Base-by-base conservation (phyloP, 2,888 invertebrate genomes). In the Caenorhabditis sp. region DNA sequence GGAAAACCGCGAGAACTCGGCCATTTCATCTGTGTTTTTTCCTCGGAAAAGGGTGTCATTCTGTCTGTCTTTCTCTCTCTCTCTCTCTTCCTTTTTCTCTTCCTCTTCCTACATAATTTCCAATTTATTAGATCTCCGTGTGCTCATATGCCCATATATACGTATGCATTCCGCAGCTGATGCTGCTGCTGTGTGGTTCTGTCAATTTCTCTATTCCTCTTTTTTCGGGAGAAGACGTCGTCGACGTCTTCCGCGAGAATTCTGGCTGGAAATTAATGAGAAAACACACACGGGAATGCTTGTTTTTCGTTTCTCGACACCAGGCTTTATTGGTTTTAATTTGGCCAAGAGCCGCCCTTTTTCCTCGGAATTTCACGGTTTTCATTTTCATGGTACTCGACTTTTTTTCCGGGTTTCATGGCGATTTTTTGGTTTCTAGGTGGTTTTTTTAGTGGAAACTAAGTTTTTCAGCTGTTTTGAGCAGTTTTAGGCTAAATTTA, bases 1-100 rank as follows among this genome's bases (percentile, higher is more conserved):
- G 32, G 32, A 32, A 32, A 32, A 32, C 32, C 9, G 32, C 32
- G 4, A 32, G 32, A 32, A 4, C 53, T 53, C 53, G 9, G 22
- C 2, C 53, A 2, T 32, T 32, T 32, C 9, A 32, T 32, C 9
- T 32, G 9, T 32, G 32, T 32, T 32, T 32, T 32, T 32, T 32
- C 9, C 9, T 32, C 32, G 32, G 32, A 32, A 32, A 32, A 32
- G 32, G 32, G 32, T 32, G 32, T 32, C 53, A 18, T n/a, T 6
- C 50, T 50, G 6, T 11, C 50, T n/a, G 22, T n/a, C 55, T 55
- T 20, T 26, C 55, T 64, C 47, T 64, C 28, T 55, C 55, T 62
- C 65, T 65, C 55, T 50, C 64, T 72, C 72, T 72, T n/a, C 22
- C 55, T 68, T 22, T 26, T 44, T 65, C 72, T 72, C n/a, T 22